Evolutionary conservation across 1,140 invertebrate species (phyloP), one percentile per base, ranked within the genome.

Genomic region (Hormaphis cornu): DNA sequence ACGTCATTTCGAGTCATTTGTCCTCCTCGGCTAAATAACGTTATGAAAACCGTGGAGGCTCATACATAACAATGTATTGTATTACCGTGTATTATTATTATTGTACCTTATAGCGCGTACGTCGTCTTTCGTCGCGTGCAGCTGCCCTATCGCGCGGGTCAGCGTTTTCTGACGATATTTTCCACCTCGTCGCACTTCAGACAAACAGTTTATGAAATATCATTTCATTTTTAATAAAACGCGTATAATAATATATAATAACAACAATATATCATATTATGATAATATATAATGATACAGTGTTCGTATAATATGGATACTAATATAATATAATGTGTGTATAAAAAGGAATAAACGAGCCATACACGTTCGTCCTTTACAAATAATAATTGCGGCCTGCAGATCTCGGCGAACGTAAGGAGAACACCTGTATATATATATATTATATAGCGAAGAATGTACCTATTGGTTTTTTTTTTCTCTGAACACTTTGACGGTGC

Each of bases 141-240:
- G 59, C 35, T 48, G 44, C 44, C 42, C n/a, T 37, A 37, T 12
- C 16, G n/a, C 20, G 9, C 4, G 10, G 61, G 44, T 46, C 44
- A 63, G 28, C 44, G 26, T 48, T 22, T 35, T 48, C 59, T 48
- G 59, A 35, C 61, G 35, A 30, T 18, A 66, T 66, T 66, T 66
- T 66, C 44, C 61, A 30, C 44, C 61, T 66, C 61, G 18, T 66
- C 28, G 61, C 26, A 66, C 42, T 50, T 20, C 28, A 33, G 44
- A 66, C 61, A 66, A 66, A 66, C 61, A 66, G 61, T 66, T 66
- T 66, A 66, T 66, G 16, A 66, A 66, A 66, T 66, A 66, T 66
- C 61, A 66, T 66, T 66, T 50, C 44, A 24, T 50, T 66, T 50
- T 66, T 50, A 22, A 66, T 66, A 66, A 66, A 66, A 66, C 28